Percentiles rank a stretch among this genome's conserved stretches.
phyloP scores from a whole-genome alignment of 2,113 vertebrate genomes.

The Clarias gariepinus region DNA sequence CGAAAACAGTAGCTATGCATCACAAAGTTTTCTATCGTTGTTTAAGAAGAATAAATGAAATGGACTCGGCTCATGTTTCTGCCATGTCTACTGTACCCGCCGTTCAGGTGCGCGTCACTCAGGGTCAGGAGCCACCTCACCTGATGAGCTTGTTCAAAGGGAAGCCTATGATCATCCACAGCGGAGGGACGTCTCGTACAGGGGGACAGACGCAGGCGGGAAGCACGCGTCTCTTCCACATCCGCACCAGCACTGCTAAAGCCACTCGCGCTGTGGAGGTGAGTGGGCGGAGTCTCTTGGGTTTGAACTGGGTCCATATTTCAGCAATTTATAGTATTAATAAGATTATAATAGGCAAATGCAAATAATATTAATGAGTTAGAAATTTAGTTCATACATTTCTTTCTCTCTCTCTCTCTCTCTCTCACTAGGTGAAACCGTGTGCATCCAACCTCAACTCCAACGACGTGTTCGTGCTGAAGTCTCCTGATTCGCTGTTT shows the following conservation, averaged over 20 bases:
- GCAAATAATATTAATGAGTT: neutral
- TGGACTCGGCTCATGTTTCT: neutral
- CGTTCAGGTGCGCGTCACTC: conserved; percentile 73
- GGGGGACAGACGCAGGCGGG: conserved; percentile 57
- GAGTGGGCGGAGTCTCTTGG: conserved; percentile 24
- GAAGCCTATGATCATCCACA: conserved; percentile 70
- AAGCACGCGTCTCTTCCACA: conserved; percentile 70
- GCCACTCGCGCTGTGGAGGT: conserved; percentile 75
- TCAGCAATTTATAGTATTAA: neutral
- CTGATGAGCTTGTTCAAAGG: conserved; percentile 74
- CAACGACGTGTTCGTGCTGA: conserved; percentile 76
- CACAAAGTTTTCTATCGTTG: neutral
- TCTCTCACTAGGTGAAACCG: conserved; percentile 64
- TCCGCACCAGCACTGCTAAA: conserved; percentile 66
- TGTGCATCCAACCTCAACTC: conserved; percentile 69
- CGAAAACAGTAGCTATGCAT: neutral
- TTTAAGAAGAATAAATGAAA: neutral
- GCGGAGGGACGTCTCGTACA: conserved; percentile 69
- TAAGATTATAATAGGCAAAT: neutral
- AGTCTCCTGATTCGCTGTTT: conserved; percentile 50
- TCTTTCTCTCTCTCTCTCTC: neutral
- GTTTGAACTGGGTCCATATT: neutral
- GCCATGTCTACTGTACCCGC: neutral
- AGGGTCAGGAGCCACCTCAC: conserved; percentile 75
- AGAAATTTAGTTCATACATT: too few species aligned